Base-by-base conservation (phyloP, 1,140 invertebrate genomes). In the Ceratitis capitata region DNA sequence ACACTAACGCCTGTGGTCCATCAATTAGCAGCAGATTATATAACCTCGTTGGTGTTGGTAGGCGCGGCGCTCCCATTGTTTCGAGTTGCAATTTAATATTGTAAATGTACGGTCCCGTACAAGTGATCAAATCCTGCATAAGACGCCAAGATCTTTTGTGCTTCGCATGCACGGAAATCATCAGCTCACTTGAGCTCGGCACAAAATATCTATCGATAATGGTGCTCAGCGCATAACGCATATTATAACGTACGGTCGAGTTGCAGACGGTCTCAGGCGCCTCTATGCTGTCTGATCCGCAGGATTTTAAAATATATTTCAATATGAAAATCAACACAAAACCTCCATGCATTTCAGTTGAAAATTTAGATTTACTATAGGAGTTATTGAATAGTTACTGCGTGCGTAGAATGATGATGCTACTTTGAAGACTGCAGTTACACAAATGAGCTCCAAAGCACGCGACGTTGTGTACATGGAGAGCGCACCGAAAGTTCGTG, bases 11-110 rank as follows among this genome's bases (percentile, higher is more conserved):
- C 51, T 86, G 64, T 10, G 23, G 2, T 39, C 83, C 47, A 51
- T 86, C 85, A 7, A 86, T 49, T 7, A 84, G 29, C 69, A 86
- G 42, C 58, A 86, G 51, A 82, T 84, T 86, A 32, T 82, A 84
- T 35, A 82, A 53, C n/a, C 83, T 49, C 16, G 47, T 26, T 3
- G 6, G 7, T 3, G 45, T 53, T 83, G 29, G 14, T 1, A 51
- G 26, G 26, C 82, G 45, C 53, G 16, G 19, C 26, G 26, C 26
- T 3, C 32, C 26, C 1, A 45, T 29, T 10, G 26, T 83, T 83
- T 83, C 82, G 3, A 83, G n/a, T 35, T 83, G 45, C 42, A 83
- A 10, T 35, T 83, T 83, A 12, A 49, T 83, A 16, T 83, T 83
- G 16, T 12, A 19, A 23, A 83, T 45, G n/a, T 10, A 49, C 1